Evolutionary conservation across 2,797 vertebrate genomes (phyloP).

Genomic region (Tiaroga cobitis): DNA sequence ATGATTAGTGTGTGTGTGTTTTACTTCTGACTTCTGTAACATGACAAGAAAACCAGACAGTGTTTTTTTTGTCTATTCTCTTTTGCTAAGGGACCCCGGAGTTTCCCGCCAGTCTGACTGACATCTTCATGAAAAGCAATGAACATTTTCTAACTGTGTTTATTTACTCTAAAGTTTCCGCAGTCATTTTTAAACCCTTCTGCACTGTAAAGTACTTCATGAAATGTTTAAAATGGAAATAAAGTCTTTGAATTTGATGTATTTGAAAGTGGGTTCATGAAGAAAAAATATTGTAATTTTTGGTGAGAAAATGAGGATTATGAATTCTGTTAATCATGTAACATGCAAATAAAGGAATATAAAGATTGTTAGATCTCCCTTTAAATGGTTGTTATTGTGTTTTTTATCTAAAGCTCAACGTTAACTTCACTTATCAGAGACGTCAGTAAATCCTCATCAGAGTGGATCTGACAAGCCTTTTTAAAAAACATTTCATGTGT

Average conservation of each 20-base stretch:
- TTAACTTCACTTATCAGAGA: neutral
- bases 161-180: constrained; percentile 73
- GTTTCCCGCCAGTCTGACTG: constrained; percentile 55
- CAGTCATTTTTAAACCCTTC: constrained; percentile 71
- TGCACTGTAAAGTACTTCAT: constrained; percentile 71
- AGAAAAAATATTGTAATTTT: constrained; percentile 4
- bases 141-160: constrained; percentile 68
- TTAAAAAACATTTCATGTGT: neutral
- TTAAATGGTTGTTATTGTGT: constrained; percentile 63
- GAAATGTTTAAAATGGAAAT: constrained; percentile 75
- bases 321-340: constrained; percentile 76
- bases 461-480: neutral
- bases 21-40: too few species aligned
- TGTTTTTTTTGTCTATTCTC: constrained; percentile 64
- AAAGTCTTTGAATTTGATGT: constrained; percentile 79
- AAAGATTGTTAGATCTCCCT: constrained; percentile 34
- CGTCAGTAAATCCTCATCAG: neutral
- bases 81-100: constrained; percentile 55
- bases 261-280: constrained; percentile 76
- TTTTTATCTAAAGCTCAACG: neutral
- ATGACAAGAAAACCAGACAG: too few species aligned
- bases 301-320: constrained; percentile 32
- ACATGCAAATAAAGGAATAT: constrained; percentile 76
- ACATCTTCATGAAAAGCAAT: constrained; percentile 63
- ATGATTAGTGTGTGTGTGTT: constrained; percentile 39